phyloP scores from a whole-genome alignment of 2,113 vertebrate genomes.

The Tragelaphus buxtoni region DNA sequence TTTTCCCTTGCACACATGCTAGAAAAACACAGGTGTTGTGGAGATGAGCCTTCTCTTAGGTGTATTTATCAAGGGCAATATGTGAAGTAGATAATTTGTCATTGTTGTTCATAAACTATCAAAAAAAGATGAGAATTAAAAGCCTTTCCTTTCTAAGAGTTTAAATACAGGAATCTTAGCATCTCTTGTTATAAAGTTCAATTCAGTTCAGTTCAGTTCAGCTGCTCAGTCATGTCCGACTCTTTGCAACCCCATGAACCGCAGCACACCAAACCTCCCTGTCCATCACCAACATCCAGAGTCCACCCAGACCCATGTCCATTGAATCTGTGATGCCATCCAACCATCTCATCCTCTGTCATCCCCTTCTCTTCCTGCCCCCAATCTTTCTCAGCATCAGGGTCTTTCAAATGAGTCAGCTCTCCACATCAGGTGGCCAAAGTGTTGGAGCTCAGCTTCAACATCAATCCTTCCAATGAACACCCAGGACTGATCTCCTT shows the following conservation, averaged over 20 bases:
- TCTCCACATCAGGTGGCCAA: not conserved
- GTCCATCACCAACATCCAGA: not conserved
- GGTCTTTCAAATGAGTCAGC: not conserved
- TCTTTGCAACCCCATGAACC: not conserved
- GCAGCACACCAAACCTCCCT: not conserved
- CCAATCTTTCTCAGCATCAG: not conserved
- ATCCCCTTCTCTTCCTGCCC: not conserved
- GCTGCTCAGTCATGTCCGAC: accelerated
- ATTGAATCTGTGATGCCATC: not conserved
- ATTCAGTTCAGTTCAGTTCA: not conserved
- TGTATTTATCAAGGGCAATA: not conserved
- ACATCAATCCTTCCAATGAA: not conserved
- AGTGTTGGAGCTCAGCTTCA: not conserved
- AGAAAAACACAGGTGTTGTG: not conserved
- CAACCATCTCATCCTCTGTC: not conserved
- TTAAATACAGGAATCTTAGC: not conserved
- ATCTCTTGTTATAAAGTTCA: not conserved
- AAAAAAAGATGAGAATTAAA: not conserved
- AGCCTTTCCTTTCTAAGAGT: not conserved
- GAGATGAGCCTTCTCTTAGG: not conserved
- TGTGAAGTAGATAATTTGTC: not conserved
- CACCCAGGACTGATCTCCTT: not conserved
- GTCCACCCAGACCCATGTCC: not conserved
- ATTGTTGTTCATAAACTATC: not conserved
- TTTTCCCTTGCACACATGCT: not conserved